Base-by-base conservation (phyloP, 2,113 vertebrate species). In the Malurus elegans region DNA sequence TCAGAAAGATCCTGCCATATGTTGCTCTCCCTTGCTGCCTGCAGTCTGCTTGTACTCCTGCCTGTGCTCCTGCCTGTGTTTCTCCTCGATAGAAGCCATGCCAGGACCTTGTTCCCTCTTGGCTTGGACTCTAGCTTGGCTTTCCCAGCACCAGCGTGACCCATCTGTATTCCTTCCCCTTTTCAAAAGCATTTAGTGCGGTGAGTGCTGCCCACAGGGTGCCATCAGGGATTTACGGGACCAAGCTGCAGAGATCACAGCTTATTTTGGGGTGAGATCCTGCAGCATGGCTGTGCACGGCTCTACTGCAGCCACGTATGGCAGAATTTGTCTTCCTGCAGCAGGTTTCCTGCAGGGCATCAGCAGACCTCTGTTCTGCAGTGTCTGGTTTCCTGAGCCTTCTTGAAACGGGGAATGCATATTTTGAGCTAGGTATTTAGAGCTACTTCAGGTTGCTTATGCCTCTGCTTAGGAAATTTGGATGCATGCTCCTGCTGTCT, bases 221-320 rank as follows among this genome's bases (percentile, higher is more conserved):
- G 57, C 91, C 92, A 72, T 32, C 48, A 26, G 79, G 2, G 1
- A 15, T 56, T 10, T 2, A 3, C 28, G 44, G 56, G 8, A 48
- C 34, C 15, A 5, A 45, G 29, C 1, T 67, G 69, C 86, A 48
- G 79, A 62, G 31, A 42, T 31, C 28, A 12, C 32, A 5, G 0
- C 54, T 61, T 11, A 5, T 28, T 74, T 57, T 17, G 25, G 3
- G 1, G 12, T 9, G 4, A 57, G 67, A 21, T 87, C 42, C 73
- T 32, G 51, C 71, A 61, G 60, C 2, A 0, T 3, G 57, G 42
- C 75, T 70, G 36, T 5, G 16, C 79, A 86, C 0, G 0, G 36
- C 26, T 2, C 25, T 44, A 36, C 56, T 66, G 57, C 29, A 40
- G 17, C 54, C 28, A 0, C 53, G 26, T 3, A 6, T 0, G 2